Percentiles rank a stretch among this genome's conserved stretches.
Conservation (phyloP, 2,888 invertebrate genomes). For the Sarcophaga variegata region DNA sequence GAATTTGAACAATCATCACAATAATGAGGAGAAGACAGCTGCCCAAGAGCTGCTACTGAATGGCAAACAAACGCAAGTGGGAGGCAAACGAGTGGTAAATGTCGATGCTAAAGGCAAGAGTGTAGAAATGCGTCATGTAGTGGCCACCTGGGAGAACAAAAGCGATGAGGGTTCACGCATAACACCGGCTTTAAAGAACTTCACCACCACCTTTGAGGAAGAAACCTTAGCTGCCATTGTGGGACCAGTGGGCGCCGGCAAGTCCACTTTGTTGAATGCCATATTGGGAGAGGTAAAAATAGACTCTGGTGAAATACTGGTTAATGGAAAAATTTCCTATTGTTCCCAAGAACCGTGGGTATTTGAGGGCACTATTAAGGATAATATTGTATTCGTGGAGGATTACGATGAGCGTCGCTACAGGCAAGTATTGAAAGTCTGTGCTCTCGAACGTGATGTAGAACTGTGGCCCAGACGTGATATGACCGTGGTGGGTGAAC, state of each 20-base stretch:
- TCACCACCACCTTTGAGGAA: constrained; percentile 81
- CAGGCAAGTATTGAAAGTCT: constrained; percentile 83
- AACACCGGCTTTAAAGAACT: constrained; percentile 80
- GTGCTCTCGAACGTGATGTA: constrained; percentile 86
- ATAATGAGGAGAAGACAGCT: constrained; percentile 55
- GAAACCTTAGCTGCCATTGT: constrained; percentile 83
- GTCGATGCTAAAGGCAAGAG: constrained; percentile 74
- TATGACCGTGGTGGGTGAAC: constrained; percentile 84
- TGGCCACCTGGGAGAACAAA: constrained; percentile 83
- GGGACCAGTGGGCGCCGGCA: constrained; percentile 89
- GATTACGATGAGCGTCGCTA: constrained; percentile 84
- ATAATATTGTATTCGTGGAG: constrained; percentile 95
- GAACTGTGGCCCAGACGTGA: constrained; percentile 84
- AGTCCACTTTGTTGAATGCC: constrained; percentile 88
- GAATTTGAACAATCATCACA: constrained; percentile 33
- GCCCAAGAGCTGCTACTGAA: constrained; percentile 17
- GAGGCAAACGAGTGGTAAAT: constrained; percentile 66
- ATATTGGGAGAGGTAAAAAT: constrained; percentile 88
- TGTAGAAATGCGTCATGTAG: constrained; percentile 82
- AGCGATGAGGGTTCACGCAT: constrained; percentile 76
- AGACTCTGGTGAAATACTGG: constrained; percentile 83
- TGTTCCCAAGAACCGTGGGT: constrained; percentile 93
- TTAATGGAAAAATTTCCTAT: constrained; percentile 88
- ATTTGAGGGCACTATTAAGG: constrained; percentile 89
- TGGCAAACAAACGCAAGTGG: background rate